Evolutionary conservation across 2,888 invertebrate genomes (phyloP).

Genomic region (Lepidonotus clava): DNA sequence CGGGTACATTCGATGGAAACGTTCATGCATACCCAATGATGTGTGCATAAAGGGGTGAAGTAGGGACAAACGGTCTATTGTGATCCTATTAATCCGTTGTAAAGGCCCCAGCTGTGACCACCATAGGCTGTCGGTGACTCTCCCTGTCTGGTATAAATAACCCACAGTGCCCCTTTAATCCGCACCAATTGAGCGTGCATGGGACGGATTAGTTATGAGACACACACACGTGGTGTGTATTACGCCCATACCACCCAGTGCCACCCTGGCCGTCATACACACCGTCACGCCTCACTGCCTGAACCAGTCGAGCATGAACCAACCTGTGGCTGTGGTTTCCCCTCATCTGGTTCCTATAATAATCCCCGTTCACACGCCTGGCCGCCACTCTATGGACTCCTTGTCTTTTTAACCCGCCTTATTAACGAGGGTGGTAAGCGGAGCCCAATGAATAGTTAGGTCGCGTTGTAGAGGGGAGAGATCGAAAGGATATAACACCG

Average conservation of each 20-base stretch:
- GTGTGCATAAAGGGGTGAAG: no score
- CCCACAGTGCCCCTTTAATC: no score
- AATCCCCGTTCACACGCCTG: not conserved
- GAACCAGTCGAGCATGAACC: not conserved
- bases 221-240: not conserved
- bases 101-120: not conserved
- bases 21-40: no score
- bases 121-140: no score
- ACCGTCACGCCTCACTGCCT: not conserved
- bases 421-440: not conserved
- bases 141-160: no score
- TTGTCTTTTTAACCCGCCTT: not conserved
- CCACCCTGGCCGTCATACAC: not conserved
- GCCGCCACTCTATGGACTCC: not conserved
- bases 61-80: not conserved
- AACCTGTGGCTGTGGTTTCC: not conserved
- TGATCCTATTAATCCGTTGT: not conserved
- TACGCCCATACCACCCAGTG: not conserved
- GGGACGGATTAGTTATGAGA: no score
- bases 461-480: no score
- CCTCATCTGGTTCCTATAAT: constrained; percentile 15
- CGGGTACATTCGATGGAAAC: no score
- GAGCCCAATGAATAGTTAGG: not conserved
- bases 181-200: no score
- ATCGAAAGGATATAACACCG: no score